Base-by-base conservation (phyloP, 2,888 invertebrate species). In the Himalopsyche anomala region DNA sequence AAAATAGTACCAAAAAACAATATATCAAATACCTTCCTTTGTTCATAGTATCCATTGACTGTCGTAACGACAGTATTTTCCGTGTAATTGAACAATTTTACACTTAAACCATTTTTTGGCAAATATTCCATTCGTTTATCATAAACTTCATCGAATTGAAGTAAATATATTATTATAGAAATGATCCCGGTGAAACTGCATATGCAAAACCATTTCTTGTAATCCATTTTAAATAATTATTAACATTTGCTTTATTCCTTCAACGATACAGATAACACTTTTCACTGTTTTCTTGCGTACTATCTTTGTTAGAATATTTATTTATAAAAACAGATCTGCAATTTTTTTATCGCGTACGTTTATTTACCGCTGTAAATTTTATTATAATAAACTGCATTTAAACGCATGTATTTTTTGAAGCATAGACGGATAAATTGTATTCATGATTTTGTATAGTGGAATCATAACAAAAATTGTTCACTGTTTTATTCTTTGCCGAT, bases 21-120 rank as follows among this genome's bases (percentile, higher is more conserved):
- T n/a, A n/a, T 12, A 51, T 12, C 12, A 38, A n/a, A n/a, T 84
- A 84, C 84, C 80, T 84, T 84, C 56, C 84, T 40, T n/a, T 15
- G 38, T n/a, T 80, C 56, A 28, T 55, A 84, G 69, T 40, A 84
- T 69, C 56, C 84, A n/a, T 80, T 80, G n/a, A 80, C 17, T 6
- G 51, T 9, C 5, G 80, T 1, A 38, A 80, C 36, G n/a, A 11
- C 62, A 19, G 28, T 15, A 28, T 11, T 62, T 62, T 11, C 28
- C 5, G 11, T 19, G 11, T 62, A 19, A 62, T 62, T 28, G 62
- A 62, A 9, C 8, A 62, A 11, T 28, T 28, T 56, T 3, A 5
- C 62, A 62, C 62, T 62, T 0, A 19, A 19, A 6, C 28, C 11
- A 0, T 19, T 62, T 62, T 28, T 62, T 19, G 1, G 62, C 28